Base-by-base conservation (phyloP, 2,888 invertebrate species). In the Eristalis arbustorum region DNA sequence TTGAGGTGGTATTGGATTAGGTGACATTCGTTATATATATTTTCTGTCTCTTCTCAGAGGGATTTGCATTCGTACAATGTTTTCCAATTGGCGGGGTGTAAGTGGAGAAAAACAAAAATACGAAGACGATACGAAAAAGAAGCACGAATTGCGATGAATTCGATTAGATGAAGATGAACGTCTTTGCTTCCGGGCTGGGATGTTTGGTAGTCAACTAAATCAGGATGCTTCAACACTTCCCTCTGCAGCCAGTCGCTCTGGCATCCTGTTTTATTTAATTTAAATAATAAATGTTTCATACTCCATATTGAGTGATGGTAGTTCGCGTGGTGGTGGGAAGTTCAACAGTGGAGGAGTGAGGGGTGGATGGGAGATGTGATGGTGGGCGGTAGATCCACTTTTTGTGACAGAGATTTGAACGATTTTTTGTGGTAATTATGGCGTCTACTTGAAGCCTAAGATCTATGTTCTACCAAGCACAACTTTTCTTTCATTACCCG, bases 201-300 rank as follows among this genome's bases (percentile, higher is more conserved):
- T 42, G 23, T 59, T 69, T 76, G 71, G 64, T 49, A 74, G 73
- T 78, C 73, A 83, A 83, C 78, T 74, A 69, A 83, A 74, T 78
- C 73, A 83, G 83, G 78, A 81, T 75, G 75, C 75, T 71, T 49
- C 64, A 75, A 34, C 62, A 81, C 75, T 75, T 81, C 81, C 75
- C 75, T 11, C 59, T 25, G 59, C 63, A 59, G 81, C 63, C 69
- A 74, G 62, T 49, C 68, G 74, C 10, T 37, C 31, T 75, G 71
- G 66, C 75, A 75, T 81, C 81, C 81, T 75, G 25, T 40, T 79
- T 79, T 25, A 42, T 81, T 79, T 67, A 49, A 62, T 71, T 79
- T 66, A 61, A 61, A 71, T 37, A 71, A 61, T 49, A 49, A 49
- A 49, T 49, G 18, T 49, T n/a, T 8, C 18, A 49, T 18, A 49